Percentiles rank a stretch among this genome's conserved stretches.
Conservation (phyloP, 2,888 invertebrate genomes). For the Leucophenga maculata region DNA sequence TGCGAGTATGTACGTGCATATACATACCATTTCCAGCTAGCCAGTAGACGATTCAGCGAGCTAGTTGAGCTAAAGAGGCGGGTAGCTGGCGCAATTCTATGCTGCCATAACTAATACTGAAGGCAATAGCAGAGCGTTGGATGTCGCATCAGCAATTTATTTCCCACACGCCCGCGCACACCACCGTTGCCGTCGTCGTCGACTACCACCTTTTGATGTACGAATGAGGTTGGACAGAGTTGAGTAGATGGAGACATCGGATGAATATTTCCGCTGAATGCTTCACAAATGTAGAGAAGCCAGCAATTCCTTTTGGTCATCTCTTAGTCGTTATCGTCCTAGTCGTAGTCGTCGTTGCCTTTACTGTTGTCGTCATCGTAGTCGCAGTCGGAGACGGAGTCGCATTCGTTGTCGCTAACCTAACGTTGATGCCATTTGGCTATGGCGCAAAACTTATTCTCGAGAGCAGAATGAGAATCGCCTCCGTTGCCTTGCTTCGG, state of each 20-base stretch:
- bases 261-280: constrained; percentile 65
- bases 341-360: constrained; percentile 29
- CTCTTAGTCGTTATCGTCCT: constrained; percentile 55
- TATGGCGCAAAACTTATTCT: constrained; percentile 50
- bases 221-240: constrained; percentile 34
- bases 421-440: constrained; percentile 51
- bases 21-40: constrained; percentile 40
- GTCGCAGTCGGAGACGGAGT: constrained; percentile 30
- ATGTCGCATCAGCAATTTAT: constrained; percentile 67
- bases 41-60: constrained; percentile 25
- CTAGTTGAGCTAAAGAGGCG: background rate
- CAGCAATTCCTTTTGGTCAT: constrained; percentile 63
- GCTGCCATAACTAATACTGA: constrained; percentile 57
- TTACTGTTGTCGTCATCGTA: background rate
- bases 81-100: constrained; percentile 48
- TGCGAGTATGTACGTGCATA: constrained; percentile 23
- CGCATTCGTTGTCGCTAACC: constrained; percentile 55
- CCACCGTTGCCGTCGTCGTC: constrained; percentile 4
- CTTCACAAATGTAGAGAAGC: constrained; percentile 61
- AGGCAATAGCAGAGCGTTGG: constrained; percentile 54
- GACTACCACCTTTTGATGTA: constrained; percentile 54
- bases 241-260: constrained; percentile 55
- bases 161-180: constrained; percentile 39
- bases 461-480: constrained; percentile 39
- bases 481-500: constrained; percentile 9